Base-by-base conservation (phyloP, 1,140 invertebrate genomes). In the Trachelipus rathkii region DNA sequence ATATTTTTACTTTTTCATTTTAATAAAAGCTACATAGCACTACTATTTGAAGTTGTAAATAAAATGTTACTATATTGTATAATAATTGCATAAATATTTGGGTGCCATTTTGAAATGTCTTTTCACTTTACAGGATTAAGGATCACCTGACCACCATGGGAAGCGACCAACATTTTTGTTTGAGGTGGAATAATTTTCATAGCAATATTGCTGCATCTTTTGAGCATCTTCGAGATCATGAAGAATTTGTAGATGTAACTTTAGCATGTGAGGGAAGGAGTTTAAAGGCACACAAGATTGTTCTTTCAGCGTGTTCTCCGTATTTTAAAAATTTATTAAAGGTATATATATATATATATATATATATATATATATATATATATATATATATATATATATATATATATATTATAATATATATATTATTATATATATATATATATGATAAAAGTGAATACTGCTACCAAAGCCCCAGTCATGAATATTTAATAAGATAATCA, bases 151-250 rank as follows among this genome's bases (percentile, higher is more conserved):
- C 50, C 50, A 60, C 50, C 50, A 60, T 60, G 50, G 81, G 78
- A 82, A 78, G 80, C 75, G 77, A 81, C 77, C 84, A 85, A 77
- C 84, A 85, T 77, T 82, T 94, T 82, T 93, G 93, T 84, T 89
- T 95, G 72, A 89, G 93, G 84, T 95, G 94, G 94, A 94, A 95
- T 85, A 92, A 92, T 83, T 93, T 93, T 84, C 92, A 93, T 83
- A 91, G 90, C 60, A 93, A 93, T 83, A 88, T 94, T 85, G 91
- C 93, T 84, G 91, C 89, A 67, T 95, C 95, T 91, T 93, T 94
- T 84, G 91, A 92, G 13, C 90, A 92, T 43, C 87, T 95, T 7
- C 85, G 94, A 44, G 90, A 90, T 11, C 90, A 90, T n/a, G 92
- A 95, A 84, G 89, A 93, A 82, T 95, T 95, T 82, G 93, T 94